Base-by-base conservation (phyloP, 2,888 invertebrate species). In the Drosophila pseudotakahashii region DNA sequence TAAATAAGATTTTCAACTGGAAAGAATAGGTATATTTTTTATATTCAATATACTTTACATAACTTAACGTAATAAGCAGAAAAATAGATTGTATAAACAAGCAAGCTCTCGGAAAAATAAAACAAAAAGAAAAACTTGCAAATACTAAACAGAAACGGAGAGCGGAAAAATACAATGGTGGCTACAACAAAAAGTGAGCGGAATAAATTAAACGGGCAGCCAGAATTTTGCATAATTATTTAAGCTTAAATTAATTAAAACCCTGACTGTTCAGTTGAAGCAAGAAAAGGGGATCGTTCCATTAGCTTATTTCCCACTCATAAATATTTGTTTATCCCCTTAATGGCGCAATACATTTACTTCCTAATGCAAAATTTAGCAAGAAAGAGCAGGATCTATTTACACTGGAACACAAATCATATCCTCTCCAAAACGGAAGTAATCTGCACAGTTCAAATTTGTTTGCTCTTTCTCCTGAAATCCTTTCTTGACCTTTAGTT, bases 361-460 rank as follows among this genome's bases (percentile, higher is more conserved):
- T n/a, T n/a, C n/a, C n/a, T n/a, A n/a, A n/a, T 32, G 10, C 11
- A 16, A 47, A 47, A 30, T n/a, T 7, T 26, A n/a, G 2, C 26
- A n/a, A 23, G 23, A 44, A 23, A 1, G 10, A 7, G 16, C 2
- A 26, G 45, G 34, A 45, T 44, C 36, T 50, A 60, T 37, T 14
- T 6, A 1, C 11, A 47, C 30, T 11, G 11, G 9, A 60, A 60
- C 60, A 60, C 60, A 44, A 61, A 44, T 34, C 39, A 47, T 34
- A 39, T 66, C 67, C 67, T 19, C 44, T 7, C 26, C 37, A 10
- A 68, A 81, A 39, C 79, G 85, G 81, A 81, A 81, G 72, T 72
- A 77, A 81, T 78, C 72, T 58, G 66, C 73, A 59, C 74, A 61
- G 30, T 37, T 26, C 4, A 76, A 82, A 83, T 73, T 78, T 76